Conservation (phyloP, 2,797 vertebrate genomes). For the Anguilla pacifica region DNA sequence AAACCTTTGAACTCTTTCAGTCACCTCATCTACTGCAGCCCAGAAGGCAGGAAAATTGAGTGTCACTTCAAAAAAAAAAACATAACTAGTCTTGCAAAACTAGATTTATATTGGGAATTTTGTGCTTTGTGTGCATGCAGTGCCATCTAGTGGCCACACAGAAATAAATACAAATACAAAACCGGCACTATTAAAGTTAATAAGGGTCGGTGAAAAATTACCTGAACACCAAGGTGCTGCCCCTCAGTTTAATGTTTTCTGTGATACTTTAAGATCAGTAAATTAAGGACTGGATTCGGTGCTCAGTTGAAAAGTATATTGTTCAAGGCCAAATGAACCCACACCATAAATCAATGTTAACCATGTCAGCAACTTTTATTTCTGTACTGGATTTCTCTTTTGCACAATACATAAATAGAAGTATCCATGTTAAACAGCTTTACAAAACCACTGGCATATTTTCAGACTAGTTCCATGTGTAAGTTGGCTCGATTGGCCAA, state of each 20-base stretch:
- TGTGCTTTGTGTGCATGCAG: constrained; percentile 21
- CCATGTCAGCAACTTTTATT: constrained; percentile 32
- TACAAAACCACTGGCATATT: neutral
- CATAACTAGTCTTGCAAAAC: neutral
- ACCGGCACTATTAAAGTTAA: too few relatives aligned
- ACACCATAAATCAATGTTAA: neutral
- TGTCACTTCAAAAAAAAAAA: neutral
- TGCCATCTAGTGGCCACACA: constrained; percentile 40
- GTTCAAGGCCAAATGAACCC: neutral
- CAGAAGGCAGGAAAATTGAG: neutral
- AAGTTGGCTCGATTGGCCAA: neutral
- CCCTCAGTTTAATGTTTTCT: too few relatives aligned
- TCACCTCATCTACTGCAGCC: neutral
- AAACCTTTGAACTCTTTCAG: neutral
- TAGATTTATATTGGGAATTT: neutral
- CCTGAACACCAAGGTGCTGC: too few relatives aligned
- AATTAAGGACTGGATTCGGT: neutral
- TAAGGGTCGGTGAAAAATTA: too few relatives aligned
- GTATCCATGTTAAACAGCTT: constrained; percentile 28
- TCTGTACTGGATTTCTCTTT: constrained; percentile 17
- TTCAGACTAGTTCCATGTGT: neutral
- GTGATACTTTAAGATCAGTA: too few relatives aligned
- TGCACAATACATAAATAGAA: constrained; percentile 48
- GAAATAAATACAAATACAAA: neutral
- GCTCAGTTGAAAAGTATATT: neutral